Percentiles rank a stretch among this genome's conserved stretches.
phyloP scores from a whole-genome alignment of 2,113 vertebrate genomes.

The Sapajus apella region DNA sequence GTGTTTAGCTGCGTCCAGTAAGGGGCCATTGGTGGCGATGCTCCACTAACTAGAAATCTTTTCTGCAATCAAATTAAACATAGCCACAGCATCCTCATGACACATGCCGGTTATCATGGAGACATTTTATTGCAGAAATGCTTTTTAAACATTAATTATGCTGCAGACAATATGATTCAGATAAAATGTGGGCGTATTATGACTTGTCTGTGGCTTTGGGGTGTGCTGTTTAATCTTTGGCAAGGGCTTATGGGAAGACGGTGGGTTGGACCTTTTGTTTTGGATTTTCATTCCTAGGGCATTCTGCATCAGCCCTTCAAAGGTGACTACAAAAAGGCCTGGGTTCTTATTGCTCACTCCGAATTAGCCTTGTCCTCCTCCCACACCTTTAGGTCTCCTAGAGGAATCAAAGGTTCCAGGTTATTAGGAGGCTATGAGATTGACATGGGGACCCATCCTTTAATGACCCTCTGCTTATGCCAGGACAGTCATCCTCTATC shows the following conservation, averaged over 20 bases:
- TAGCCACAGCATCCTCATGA: constrained; percentile 45
- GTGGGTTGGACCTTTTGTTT: constrained; percentile 19
- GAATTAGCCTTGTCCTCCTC: background rate
- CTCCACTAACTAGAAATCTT: constrained; percentile 70
- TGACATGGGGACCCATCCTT: background rate
- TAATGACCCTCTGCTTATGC: background rate
- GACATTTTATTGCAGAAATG: constrained; percentile 65
- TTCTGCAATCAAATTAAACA: constrained; percentile 69
- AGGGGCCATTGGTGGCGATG: constrained; percentile 59
- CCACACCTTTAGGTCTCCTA: background rate
- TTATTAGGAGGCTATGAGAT: background rate
- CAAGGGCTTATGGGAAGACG: background rate
- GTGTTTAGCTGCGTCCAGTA: constrained; percentile 66
- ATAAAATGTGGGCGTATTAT: constrained; percentile 54
- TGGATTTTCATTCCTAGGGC: background rate
- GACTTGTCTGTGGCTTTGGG: constrained; percentile 55
- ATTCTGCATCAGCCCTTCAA: background rate
- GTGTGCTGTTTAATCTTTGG: constrained; percentile 22
- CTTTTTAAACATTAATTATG: constrained; percentile 72
- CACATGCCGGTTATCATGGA: constrained; percentile 45
- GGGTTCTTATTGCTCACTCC: background rate
- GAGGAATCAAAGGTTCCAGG: background rate
- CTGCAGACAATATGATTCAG: constrained; percentile 33
- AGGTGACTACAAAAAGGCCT: background rate
- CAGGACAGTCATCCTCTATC: background rate